These are phyloP conservation scores for Novumbra hubbsi DNA, from an alignment of 2,797 vertebrate genomes.

Conservation along the genomic window DNA sequence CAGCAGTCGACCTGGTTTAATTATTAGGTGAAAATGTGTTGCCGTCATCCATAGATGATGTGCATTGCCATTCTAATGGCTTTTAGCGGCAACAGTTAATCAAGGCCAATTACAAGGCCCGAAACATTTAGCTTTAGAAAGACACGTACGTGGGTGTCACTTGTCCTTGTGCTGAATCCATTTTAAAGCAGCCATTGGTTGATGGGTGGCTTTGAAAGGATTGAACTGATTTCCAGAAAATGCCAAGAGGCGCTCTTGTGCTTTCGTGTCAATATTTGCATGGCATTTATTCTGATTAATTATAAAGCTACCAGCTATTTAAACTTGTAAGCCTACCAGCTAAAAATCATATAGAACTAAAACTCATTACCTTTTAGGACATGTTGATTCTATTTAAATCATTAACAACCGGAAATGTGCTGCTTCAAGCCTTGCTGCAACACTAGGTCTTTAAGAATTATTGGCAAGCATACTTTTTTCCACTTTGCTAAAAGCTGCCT, in stretches of 20 bases:
- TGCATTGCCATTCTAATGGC: conserved; percentile 35
- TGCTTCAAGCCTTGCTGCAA: too few species aligned
- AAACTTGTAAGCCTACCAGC: not conserved
- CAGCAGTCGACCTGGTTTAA: conserved; percentile 10
- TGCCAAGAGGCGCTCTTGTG: conserved; percentile 8
- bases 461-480: too few species aligned
- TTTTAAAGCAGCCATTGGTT: conserved; percentile 25
- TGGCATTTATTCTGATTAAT: not conserved
- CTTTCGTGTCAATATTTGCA: not conserved
- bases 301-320: not conserved
- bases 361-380: not conserved
- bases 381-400: not conserved
- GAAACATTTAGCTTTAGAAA: conserved; percentile 10
- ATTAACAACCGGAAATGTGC: not conserved
- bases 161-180: conserved; percentile 25
- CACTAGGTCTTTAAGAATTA: too few species aligned
- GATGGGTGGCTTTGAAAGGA: conserved; percentile 8
- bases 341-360: too few species aligned
- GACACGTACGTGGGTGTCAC: conserved; percentile 26
- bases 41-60: conserved; percentile 42
- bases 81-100: conserved; percentile 37
- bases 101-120: conserved; percentile 42
- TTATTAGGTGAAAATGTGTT: conserved; percentile 28
- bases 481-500: too few species aligned
- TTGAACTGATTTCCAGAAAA: conserved; percentile 19